Conservation (phyloP, 2,113 vertebrate genomes). For the Pollachius pollachius region DNA sequence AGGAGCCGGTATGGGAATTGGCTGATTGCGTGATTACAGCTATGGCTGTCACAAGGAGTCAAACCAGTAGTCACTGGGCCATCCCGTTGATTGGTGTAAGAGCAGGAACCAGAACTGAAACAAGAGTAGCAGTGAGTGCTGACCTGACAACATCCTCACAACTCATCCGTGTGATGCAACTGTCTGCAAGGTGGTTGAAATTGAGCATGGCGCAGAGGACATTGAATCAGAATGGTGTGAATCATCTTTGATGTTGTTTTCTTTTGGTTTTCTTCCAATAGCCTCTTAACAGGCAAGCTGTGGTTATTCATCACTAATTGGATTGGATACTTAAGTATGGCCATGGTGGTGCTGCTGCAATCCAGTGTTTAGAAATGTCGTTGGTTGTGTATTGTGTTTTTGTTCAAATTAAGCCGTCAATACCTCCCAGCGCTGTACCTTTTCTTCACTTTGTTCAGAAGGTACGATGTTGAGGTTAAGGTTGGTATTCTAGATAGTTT, state of each 20-base stretch:
- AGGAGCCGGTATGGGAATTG: no score
- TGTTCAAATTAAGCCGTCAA: no score
- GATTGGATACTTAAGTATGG: not conserved
- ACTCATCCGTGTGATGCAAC: conserved; percentile 49
- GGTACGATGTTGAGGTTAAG: no score
- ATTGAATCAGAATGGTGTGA: conserved; percentile 33
- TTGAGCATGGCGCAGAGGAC: conserved; percentile 23
- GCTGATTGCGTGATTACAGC: no score
- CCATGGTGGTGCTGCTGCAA: not conserved
- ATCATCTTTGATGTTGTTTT: conserved; percentile 8
- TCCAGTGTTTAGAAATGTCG: no score
- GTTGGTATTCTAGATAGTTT: no score
- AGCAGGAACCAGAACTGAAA: conserved; percentile 1
- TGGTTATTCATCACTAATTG: conserved; percentile 13
- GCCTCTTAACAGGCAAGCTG: conserved; percentile 16
- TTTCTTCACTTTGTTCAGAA: no score
- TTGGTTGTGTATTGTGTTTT: no score
- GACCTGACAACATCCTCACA: conserved; percentile 36
- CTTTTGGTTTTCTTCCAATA: not conserved
- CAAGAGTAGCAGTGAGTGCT: conserved; percentile 22
- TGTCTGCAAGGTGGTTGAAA: conserved; percentile 44
- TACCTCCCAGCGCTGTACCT: no score
- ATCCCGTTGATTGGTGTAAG: no score
- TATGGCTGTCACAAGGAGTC: no score
- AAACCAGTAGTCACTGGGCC: no score